phyloP scores from a whole-genome alignment of 2,797 vertebrate species.

The Mormyrus proboscirostris region DNA sequence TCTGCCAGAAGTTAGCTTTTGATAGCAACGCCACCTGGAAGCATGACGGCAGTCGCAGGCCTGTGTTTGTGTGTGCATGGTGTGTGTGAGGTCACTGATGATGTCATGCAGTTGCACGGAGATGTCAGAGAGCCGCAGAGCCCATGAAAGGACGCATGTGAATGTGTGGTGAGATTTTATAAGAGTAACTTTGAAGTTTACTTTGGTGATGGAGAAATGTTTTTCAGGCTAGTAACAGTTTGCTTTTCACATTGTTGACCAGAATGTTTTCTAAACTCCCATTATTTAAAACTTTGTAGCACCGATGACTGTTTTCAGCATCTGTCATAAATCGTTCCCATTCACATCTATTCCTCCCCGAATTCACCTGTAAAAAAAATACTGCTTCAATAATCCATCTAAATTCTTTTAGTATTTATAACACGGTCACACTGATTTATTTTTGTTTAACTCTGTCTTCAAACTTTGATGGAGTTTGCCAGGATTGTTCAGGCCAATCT shows the following conservation, averaged over 20 bases:
- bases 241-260: neutral
- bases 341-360: neutral
- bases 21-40: constrained; percentile 33
- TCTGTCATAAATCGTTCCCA: neutral
- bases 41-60: constrained; percentile 26
- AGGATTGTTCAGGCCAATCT: neutral
- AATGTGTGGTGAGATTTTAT: constrained; percentile 32
- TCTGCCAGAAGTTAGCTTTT: constrained; percentile 20
- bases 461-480: neutral
- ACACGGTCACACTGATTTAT: neutral
- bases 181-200: too few species aligned
- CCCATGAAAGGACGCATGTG: constrained; percentile 46
- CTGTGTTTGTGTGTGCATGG: neutral
- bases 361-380: neutral
- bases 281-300: neutral
- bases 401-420: neutral
- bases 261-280: neutral
- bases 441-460: neutral
- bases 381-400: neutral
- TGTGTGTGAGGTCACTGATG: constrained; percentile 20
- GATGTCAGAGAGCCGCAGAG: constrained; percentile 34
- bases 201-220: neutral
- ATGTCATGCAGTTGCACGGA: constrained; percentile 32
- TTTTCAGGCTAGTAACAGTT: neutral
- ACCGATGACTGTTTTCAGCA: neutral